Evolutionary conservation across 2,888 invertebrate species (phyloP), one percentile per base, ranked within the genome.

Genomic region (Phrixothrix hirtus): DNA sequence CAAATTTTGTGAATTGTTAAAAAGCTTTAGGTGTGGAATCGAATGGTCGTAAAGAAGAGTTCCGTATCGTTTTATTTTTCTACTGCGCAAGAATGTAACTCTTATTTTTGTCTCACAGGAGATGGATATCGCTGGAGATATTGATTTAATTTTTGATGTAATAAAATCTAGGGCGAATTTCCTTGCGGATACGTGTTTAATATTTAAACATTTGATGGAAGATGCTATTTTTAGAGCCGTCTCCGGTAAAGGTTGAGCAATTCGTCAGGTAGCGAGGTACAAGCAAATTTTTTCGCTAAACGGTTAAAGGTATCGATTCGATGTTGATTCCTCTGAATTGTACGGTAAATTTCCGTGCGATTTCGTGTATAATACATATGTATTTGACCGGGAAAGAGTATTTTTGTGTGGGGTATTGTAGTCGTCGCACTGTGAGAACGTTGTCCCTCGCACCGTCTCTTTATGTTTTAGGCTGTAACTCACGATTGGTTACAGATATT

Each of bases 341-440:
- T 65, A 66, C 68, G 65, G 70, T 61, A 71, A 74, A 77, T 75
- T 74, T 70, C 71, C 70, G 69, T 70, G 70, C 67, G 68, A 72
- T 69, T 61, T 69, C 59, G 67, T 73, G 73, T 69, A 68, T 70
- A 64, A 72, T 73, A 74, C 72, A 68, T 66, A 62, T 58, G 60
- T 61, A 64, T 57, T 55, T 50, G 47, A 44, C 26, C 41, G 57
- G 58, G 55, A 61, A 59, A 51, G 55, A 45, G 47, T 44, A 62
- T 62, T 59, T 59, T 61, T 64, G 59, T 63, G 56, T 59, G n/a
- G 62, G 57, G 53, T 62, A 61, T 59, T 62, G 63, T 58, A 58
- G 63, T 53, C 59, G 60, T 60, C 60, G 63, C 65, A 64, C 63
- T 57, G 60, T 55, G 61, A 57, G 61, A 43, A 54, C 41, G 30